These are phyloP conservation scores for Syngnathus acus DNA, from an alignment of 2,797 vertebrate genomes.

Conservation along the genomic window DNA sequence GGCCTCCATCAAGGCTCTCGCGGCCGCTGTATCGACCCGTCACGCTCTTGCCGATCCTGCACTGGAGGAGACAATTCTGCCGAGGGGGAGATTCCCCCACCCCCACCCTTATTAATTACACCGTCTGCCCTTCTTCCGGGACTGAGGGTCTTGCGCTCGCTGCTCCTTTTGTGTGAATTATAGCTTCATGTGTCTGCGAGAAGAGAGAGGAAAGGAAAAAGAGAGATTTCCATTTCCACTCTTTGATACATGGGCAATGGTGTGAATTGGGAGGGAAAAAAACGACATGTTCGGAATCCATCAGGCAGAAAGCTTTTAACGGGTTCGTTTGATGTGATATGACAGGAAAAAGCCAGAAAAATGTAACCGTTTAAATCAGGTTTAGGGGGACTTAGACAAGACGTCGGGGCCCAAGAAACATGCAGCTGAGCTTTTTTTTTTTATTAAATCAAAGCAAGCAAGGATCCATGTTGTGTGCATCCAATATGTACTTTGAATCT, in stretches of 20 bases:
- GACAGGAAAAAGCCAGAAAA: not conserved
- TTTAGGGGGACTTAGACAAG: not conserved
- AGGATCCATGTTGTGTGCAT: not conserved
- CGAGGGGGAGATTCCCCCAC: slow-evolving; percentile 34
- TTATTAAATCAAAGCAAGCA: not conserved
- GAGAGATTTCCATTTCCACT: slow-evolving; percentile 32
- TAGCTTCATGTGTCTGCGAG: slow-evolving; percentile 13
- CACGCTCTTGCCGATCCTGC: slow-evolving; percentile 11
- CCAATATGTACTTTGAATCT: not conserved
- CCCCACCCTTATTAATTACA: slow-evolving; percentile 33
- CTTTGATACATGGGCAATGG: slow-evolving; percentile 27
- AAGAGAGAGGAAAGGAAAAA: not conserved
- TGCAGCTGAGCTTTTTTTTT: not conserved
- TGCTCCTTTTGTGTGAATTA: slow-evolving; percentile 18
- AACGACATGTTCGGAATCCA: not conserved
- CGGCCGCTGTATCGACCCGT: slow-evolving; percentile 15
- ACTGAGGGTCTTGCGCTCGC: not conserved
- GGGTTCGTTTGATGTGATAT: not conserved
- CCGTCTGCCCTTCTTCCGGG: slow-evolving; percentile 24
- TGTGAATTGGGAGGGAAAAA: not conserved
- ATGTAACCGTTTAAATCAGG: not conserved
- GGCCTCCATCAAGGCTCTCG: slow-evolving; percentile 21
- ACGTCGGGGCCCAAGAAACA: not conserved
- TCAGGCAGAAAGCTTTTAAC: not conserved
- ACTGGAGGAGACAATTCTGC: slow-evolving; percentile 10